phyloP scores from a whole-genome alignment of 2,797 vertebrate species.

The Gymnopithys bicolor region DNA sequence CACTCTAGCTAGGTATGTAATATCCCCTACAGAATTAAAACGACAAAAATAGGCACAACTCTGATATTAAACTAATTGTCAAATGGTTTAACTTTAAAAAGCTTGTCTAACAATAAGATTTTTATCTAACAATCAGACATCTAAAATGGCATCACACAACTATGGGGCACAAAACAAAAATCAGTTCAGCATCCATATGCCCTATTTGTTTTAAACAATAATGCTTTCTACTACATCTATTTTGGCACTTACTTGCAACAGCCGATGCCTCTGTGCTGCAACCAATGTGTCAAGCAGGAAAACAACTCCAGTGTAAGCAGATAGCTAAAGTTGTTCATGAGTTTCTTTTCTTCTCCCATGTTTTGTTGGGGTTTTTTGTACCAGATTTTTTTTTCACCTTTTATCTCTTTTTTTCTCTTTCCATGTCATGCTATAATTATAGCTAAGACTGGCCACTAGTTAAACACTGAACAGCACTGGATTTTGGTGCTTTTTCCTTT shows the following conservation, averaged over 20 bases:
- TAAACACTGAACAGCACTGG: background rate
- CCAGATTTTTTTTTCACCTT: background rate
- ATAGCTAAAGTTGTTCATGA: constrained; percentile 36
- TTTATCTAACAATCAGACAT: constrained; percentile 49
- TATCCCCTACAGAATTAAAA: constrained; percentile 44
- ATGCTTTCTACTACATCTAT: constrained; percentile 24
- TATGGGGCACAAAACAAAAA: constrained; percentile 63
- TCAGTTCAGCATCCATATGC: constrained; percentile 57
- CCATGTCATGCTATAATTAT: background rate
- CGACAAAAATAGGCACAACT: constrained; percentile 1
- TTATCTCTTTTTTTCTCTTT: background rate
- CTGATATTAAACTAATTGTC: constrained; percentile 60
- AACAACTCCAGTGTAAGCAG: constrained; percentile 52
- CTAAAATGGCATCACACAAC: constrained; percentile 55
- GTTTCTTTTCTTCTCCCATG: background rate
- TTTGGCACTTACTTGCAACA: constrained; percentile 47
- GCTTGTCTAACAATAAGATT: constrained; percentile 53
- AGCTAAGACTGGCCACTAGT: background rate
- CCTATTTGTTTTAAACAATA: constrained; percentile 72
- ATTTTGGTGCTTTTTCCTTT: background rate
- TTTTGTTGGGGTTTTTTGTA: background rate
- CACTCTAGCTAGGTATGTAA: constrained; percentile 2
- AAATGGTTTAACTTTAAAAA: constrained; percentile 50
- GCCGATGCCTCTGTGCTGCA: constrained; percentile 64
- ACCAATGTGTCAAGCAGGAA: constrained; percentile 4